phyloP scores from a whole-genome alignment of 2,113 vertebrate species.

The Onychostoma macrolepis region DNA sequence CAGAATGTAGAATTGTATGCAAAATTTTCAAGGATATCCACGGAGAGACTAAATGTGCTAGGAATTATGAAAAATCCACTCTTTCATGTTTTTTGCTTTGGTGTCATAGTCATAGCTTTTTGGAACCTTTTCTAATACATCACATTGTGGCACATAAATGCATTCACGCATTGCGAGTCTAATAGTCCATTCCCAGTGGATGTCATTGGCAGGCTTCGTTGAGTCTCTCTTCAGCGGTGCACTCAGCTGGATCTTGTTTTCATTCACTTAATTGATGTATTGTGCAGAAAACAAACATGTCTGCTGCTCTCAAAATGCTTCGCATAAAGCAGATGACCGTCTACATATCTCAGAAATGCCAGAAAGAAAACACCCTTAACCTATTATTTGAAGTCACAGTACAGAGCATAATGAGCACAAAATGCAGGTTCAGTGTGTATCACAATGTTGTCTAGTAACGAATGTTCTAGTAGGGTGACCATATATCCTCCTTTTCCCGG shows the following conservation, averaged over 20 bases:
- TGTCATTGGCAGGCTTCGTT: conserved; percentile 45
- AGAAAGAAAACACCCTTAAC: not conserved
- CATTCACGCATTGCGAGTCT: conserved; percentile 6
- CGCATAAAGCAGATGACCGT: conserved; percentile 19
- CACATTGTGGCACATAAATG: conserved; percentile 11
- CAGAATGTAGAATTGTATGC: not conserved
- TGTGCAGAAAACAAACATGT: conserved; percentile 36
- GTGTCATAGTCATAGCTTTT: not conserved
- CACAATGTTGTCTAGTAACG: not conserved
- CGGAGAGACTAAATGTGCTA: not conserved
- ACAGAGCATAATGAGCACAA: conserved; percentile 20
- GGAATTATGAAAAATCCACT: not conserved
- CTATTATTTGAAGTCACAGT: not conserved
- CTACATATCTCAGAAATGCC: not conserved
- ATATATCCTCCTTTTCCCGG: not conserved
- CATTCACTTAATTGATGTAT: conserved; percentile 39
- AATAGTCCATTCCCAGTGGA: conserved; percentile 54
- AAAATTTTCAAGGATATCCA: not conserved
- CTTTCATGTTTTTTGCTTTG: not conserved
- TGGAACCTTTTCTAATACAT: not conserved
- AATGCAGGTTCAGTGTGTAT: not conserved
- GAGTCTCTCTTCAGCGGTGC: conserved; percentile 45
- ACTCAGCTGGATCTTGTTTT: conserved; percentile 37
- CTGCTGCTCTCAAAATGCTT: conserved; percentile 1
- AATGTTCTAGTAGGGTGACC: not conserved